Base-by-base conservation (phyloP, 2,113 vertebrate species). In the Rutilus rutilus region DNA sequence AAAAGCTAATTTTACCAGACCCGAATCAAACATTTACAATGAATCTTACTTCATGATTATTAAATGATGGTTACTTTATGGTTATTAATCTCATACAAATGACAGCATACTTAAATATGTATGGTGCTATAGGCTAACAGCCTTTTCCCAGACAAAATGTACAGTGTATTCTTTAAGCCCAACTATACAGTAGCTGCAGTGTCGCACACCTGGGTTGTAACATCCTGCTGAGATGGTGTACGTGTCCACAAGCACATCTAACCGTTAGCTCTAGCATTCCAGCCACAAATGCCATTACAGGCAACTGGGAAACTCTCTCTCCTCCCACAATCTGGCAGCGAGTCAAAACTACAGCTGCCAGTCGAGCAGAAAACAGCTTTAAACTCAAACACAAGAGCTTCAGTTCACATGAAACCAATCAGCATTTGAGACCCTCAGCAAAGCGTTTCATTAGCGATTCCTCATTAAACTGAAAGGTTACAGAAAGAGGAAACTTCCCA, bases 261-360 rank as follows among this genome's bases (percentile, higher is more conserved):
- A 71, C 90, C 85, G 78, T 39, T n/a, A 83, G 86, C 90, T 87
- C 85, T 90, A 54, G 93, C 67, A 94, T 93, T 93, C 93, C 91
- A 90, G 74, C 75, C 65, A 21, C 86, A 83, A 21, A 59, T 78
- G 47, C 82, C 83, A 82, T 30, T 27, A 82, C 65, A 64, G 21
- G 21, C 59, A 79, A 25, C 42, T 59, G n/a, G n/a, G n/a, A 52
- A 67, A 82, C 25, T 67, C 27, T 1, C 36, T 67, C 42, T 82
- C 60, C 23, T 23, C n/a, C 42, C 73, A 57, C 23, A 69, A 42
- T 21, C 62, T 88, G 67, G 80, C 77, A 39, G 27, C 4, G 71
- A 4, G 80, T 69, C 87, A 88, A 64, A 21, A 19, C 52, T 74
- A 45, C 27, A 64, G 64, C 79, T 57, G 47, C 52, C 71, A 47